phyloP scores from a whole-genome alignment of 2,888 invertebrate species.

The Ganaspis brasiliensis region DNA sequence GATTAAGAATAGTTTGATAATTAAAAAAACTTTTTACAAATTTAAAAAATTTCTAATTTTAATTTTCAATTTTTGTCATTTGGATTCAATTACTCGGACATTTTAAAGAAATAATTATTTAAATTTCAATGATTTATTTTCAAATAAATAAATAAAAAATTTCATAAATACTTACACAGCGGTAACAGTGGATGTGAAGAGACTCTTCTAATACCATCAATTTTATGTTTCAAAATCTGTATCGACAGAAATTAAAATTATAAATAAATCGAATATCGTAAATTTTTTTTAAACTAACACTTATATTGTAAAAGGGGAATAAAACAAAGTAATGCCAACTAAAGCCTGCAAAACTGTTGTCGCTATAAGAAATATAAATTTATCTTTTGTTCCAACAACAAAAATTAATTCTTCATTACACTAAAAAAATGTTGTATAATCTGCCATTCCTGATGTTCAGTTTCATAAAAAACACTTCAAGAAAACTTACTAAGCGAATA shows the following conservation, averaged over 20 bases:
- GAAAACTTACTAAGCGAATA: slow-evolving; percentile 10
- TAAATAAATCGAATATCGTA: neutral
- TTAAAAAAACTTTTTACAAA: too few species aligned
- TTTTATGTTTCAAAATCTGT: slow-evolving; percentile 96
- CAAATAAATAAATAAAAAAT: slow-evolving; percentile 83
- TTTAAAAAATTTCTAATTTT: too few species aligned
- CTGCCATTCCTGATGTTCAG: slow-evolving; percentile 2
- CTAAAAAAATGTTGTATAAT: neutral
- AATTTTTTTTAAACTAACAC: slow-evolving; percentile 30
- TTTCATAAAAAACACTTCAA: neutral
- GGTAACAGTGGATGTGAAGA: slow-evolving; percentile 98
- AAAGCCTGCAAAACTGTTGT: slow-evolving; percentile 40
- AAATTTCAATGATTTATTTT: neutral
- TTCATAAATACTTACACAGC: slow-evolving; percentile 89
- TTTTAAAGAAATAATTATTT: too few species aligned
- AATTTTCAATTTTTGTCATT: too few species aligned
- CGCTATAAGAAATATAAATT: neutral
- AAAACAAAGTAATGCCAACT: slow-evolving; percentile 52
- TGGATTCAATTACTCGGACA: too few species aligned
- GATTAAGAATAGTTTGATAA: too few species aligned
- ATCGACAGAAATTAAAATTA: slow-evolving; percentile 68
- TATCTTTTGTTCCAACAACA: neutral
- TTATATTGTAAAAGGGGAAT: slow-evolving; percentile 49
- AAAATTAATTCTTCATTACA: neutral
- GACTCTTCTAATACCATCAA: slow-evolving; percentile 96